Conservation (phyloP, 1,140 invertebrate genomes). For the Mactra quadrangularis region DNA sequence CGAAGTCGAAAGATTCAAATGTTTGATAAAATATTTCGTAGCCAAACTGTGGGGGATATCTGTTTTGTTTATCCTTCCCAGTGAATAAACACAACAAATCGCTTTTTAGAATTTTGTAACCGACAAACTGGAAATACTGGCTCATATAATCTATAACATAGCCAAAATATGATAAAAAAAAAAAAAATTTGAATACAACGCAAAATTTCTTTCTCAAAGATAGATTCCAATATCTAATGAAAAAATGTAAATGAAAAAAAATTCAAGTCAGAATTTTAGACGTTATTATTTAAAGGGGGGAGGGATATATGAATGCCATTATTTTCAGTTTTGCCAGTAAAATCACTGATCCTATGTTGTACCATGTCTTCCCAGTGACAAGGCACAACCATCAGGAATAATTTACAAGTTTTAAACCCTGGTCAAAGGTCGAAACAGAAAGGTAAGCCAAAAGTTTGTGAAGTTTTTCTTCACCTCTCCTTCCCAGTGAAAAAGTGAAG, state of each 20-base stretch:
- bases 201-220: no score
- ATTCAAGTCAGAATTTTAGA: no score
- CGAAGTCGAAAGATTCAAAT: slow-evolving; percentile 41
- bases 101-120: slow-evolving; percentile 46
- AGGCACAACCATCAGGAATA: slow-evolving; percentile 38
- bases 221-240: no score
- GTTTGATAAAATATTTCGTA: background rate
- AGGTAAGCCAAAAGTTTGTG: background rate
- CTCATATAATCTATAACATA: no score
- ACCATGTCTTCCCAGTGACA: slow-evolving; percentile 61
- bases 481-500: slow-evolving; percentile 62
- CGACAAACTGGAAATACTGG: no score
- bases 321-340: no score
- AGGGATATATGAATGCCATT: no score
- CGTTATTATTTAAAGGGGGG: no score
- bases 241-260: no score
- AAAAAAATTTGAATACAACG: no score
- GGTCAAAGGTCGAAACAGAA: slow-evolving; percentile 50
- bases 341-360: slow-evolving; percentile 27
- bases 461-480: slow-evolving; percentile 60
- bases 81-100: slow-evolving; percentile 64
- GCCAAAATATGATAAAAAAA: no score
- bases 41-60: slow-evolving; percentile 44
- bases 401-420: slow-evolving; percentile 34
- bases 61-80: slow-evolving; percentile 64